These are phyloP conservation scores for Lucilia sericata DNA, from an alignment of 1,140 invertebrate species.

Conservation along the genomic window DNA sequence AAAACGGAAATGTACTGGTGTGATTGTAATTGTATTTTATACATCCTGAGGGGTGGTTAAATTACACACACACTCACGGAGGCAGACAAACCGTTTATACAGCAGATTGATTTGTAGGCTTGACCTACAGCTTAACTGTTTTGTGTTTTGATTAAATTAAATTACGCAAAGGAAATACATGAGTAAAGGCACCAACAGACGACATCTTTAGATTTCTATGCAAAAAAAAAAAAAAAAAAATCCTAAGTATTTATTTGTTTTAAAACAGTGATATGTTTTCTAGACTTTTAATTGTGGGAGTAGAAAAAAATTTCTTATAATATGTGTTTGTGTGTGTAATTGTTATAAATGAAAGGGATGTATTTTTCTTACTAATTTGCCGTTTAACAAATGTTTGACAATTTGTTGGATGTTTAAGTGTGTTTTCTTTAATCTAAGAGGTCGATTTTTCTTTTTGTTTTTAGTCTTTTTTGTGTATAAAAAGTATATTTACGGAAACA, in stretches of 20 bases:
- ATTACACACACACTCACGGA: background rate
- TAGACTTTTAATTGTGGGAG: background rate
- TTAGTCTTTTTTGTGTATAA: background rate
- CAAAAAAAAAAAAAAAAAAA: too few species aligned
- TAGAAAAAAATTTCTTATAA: background rate
- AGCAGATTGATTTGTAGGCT: slow-evolving; percentile 51
- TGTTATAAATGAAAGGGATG: slow-evolving; percentile 9
- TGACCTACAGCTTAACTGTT: slow-evolving; percentile 54
- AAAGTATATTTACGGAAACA: background rate
- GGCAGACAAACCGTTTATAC: slow-evolving; percentile 27
- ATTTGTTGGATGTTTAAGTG: slow-evolving; percentile 41
- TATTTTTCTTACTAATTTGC: slow-evolving; percentile 26
- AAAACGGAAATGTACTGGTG: slow-evolving; percentile 8
- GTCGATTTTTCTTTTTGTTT: slow-evolving; percentile 31
- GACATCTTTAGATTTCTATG: too few species aligned
- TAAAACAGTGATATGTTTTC: background rate
- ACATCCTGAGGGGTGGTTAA: slow-evolving; percentile 12
- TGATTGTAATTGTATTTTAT: slow-evolving; percentile 29
- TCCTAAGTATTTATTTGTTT: background rate
- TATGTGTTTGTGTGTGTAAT: background rate
- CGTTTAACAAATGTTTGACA: slow-evolving; percentile 43
- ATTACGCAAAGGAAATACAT: slow-evolving; percentile 54
- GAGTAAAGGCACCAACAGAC: background rate
- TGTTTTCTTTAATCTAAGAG: slow-evolving; percentile 34
- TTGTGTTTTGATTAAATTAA: slow-evolving; percentile 62